These are phyloP conservation scores for Globia sparganii DNA, from an alignment of 2,888 invertebrate genomes.

Conservation along the genomic window DNA sequence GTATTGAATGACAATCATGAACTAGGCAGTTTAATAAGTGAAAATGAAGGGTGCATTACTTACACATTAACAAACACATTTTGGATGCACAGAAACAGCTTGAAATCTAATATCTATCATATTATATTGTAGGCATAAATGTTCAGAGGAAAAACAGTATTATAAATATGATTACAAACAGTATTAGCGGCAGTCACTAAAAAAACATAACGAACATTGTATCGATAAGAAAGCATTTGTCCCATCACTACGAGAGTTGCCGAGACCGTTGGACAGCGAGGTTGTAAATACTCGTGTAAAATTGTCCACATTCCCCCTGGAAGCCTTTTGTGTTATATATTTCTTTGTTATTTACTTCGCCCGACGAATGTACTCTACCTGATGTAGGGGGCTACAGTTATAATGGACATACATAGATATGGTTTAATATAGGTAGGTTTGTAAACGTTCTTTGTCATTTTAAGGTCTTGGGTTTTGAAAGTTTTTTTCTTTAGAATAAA, in stretches of 20 bases:
- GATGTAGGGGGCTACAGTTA: slow-evolving; percentile 63
- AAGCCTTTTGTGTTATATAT: slow-evolving; percentile 86
- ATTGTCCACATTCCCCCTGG: slow-evolving; percentile 89
- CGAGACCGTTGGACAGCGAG: slow-evolving; percentile 90
- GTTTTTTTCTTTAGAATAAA: background rate
- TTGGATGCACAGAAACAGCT: background rate
- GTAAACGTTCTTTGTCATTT: slow-evolving; percentile 1
- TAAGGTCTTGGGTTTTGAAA: background rate
- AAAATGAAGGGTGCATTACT: background rate
- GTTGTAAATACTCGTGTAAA: slow-evolving; percentile 91
- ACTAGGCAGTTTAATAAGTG: background rate
- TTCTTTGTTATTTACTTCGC: slow-evolving; percentile 89
- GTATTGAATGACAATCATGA: background rate
- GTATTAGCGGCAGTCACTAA: no score
- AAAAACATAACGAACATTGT: slow-evolving; percentile 1
- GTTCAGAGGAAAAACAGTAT: background rate
- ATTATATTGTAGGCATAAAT: background rate
- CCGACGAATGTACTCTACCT: slow-evolving; percentile 69
- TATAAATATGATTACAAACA: background rate
- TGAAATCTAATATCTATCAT: background rate
- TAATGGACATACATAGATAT: slow-evolving; percentile 50
- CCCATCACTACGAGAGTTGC: slow-evolving; percentile 83
- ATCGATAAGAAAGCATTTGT: slow-evolving; percentile 43
- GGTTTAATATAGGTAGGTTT: slow-evolving; percentile 9
- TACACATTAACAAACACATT: no score